Evolutionary conservation across 2,113 vertebrate species (phyloP).

Genomic region (Centropristis striata): DNA sequence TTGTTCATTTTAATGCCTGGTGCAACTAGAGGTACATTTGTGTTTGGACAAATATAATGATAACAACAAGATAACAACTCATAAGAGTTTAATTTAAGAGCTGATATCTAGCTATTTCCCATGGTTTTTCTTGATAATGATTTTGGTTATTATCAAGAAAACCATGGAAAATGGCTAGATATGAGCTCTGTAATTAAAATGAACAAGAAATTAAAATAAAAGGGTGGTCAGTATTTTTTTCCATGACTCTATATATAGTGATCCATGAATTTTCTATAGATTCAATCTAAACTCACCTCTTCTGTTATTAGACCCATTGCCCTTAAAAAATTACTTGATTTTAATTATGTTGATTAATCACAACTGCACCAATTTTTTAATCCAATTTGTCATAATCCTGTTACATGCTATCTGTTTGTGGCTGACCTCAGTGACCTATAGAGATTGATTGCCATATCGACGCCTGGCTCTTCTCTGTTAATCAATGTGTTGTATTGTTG

Average conservation of each 20-base stretch:
- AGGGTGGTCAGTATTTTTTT: no score
- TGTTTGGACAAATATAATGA: no score
- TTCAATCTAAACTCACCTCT: not conserved
- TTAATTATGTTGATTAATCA: slow-evolving; percentile 21
- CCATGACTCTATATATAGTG: slow-evolving; percentile 22
- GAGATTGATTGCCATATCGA: slow-evolving; percentile 56
- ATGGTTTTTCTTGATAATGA: no score
- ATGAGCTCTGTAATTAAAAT: no score
- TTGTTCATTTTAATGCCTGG: no score
- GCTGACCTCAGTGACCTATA: slow-evolving; percentile 45
- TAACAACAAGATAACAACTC: no score
- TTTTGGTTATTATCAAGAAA: no score
- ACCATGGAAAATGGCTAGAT: no score
- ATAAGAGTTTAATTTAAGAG: no score
- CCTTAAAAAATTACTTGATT: not conserved
- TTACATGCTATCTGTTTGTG: slow-evolving; percentile 26
- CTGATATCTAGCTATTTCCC: no score
- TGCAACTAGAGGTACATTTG: no score
- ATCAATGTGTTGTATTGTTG: slow-evolving; percentile 54
- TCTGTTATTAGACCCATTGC: not conserved
- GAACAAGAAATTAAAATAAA: no score
- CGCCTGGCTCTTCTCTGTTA: slow-evolving; percentile 34
- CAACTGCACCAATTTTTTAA: slow-evolving; percentile 9
- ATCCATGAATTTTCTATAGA: not conserved
- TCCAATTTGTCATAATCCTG: slow-evolving; percentile 42